phyloP scores from a whole-genome alignment of 2,888 invertebrate species.

The Drosophila helvetica region DNA sequence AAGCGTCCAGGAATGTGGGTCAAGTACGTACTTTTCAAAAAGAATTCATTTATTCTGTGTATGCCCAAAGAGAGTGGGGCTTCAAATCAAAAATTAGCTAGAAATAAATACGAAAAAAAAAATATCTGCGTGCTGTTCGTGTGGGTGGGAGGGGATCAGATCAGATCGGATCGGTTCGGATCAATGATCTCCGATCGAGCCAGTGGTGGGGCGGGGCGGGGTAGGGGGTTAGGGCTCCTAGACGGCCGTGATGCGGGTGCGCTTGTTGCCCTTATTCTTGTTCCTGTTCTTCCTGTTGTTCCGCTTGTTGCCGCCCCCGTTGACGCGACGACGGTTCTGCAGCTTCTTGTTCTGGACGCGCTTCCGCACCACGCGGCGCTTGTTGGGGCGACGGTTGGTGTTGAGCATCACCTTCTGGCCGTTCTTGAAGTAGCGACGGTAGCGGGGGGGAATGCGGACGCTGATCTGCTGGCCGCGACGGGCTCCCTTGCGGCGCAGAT shows the following conservation, averaged over 20 bases:
- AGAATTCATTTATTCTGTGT: slow-evolving; percentile 23
- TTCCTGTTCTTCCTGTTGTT: slow-evolving; percentile 57
- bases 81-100: slow-evolving; percentile 20
- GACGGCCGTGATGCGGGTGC: slow-evolving; percentile 54
- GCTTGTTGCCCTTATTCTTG: slow-evolving; percentile 57
- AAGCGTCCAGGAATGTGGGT: not conserved
- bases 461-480: slow-evolving; percentile 71
- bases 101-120: slow-evolving; percentile 70
- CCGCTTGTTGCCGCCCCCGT: slow-evolving; percentile 59
- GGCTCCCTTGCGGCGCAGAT: slow-evolving; percentile 66
- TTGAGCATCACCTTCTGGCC: slow-evolving; percentile 80
- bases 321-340: slow-evolving; percentile 57
- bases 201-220: too few species aligned
- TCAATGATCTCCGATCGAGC: not conserved
- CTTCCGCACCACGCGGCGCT: slow-evolving; percentile 68
- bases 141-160: too few species aligned
- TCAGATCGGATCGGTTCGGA: too few species aligned
- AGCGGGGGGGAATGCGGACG: slow-evolving; percentile 78
- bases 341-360: slow-evolving; percentile 57
- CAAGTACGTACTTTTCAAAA: slow-evolving; percentile 16
- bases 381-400: slow-evolving; percentile 58
- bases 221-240: slow-evolving; percentile 19
- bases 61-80: slow-evolving; percentile 19
- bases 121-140: too few species aligned
- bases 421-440: slow-evolving; percentile 79